These are phyloP conservation scores for Telenomus remus DNA, from an alignment of 1,140 invertebrate species.

Conservation along the genomic window DNA sequence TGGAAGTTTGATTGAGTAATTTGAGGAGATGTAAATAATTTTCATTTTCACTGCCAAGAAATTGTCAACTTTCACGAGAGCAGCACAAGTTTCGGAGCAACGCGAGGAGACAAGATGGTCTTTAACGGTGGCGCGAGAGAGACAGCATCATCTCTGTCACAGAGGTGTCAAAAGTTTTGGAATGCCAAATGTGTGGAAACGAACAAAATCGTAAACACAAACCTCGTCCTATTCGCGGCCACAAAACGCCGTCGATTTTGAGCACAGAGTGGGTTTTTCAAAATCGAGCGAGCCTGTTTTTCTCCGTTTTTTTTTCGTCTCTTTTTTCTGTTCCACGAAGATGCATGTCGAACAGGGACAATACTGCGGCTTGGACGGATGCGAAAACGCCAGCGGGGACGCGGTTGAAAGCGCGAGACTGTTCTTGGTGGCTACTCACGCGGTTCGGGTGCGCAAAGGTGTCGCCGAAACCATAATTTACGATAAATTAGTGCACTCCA, in stretches of 20 bases:
- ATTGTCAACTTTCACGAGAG: too few relatives aligned
- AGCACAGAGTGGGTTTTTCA: not conserved
- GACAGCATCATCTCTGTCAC: conserved; percentile 53
- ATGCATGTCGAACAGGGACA: not conserved
- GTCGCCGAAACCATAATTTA: conserved; percentile 66
- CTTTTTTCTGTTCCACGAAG: not conserved
- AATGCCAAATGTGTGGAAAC: conserved; percentile 68
- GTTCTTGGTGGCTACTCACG: conserved; percentile 63
- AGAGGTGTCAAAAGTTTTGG: conserved; percentile 73
- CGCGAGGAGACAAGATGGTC: too few relatives aligned
- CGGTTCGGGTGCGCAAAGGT: conserved; percentile 58
- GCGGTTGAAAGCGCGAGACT: not conserved
- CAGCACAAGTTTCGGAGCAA: too few relatives aligned
- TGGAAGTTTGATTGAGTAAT: too few relatives aligned
- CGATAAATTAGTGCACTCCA: conserved; percentile 72
- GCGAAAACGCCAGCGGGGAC: not conserved
- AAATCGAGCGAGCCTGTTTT: not conserved
- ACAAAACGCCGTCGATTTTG: not conserved
- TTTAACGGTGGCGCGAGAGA: conserved; percentile 7
- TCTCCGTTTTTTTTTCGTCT: not conserved
- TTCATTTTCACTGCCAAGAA: too few relatives aligned
- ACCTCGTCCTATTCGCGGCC: not conserved
- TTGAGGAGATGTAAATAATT: too few relatives aligned
- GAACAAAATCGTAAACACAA: conserved; percentile 7
- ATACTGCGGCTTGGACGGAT: not conserved